Conservation (phyloP, 2,797 vertebrate genomes). For the Clarias fuscus region DNA sequence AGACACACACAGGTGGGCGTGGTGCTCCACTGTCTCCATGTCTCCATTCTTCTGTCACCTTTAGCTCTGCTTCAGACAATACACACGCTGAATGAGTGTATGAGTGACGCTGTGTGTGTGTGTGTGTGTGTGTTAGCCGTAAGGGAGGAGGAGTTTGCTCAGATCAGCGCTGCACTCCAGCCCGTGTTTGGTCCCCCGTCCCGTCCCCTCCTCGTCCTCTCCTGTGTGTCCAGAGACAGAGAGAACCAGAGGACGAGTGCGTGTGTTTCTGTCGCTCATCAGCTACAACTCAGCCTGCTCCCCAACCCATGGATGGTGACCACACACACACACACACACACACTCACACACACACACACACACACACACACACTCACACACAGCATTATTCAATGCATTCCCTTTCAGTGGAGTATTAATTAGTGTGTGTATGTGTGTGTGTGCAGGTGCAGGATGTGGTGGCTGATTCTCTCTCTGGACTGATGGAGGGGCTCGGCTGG, state of each 20-base stretch:
- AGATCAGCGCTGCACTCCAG: slow-evolving; percentile 81
- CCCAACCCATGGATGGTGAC: slow-evolving; percentile 89
- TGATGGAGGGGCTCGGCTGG: slow-evolving; percentile 87
- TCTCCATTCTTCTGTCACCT: background rate
- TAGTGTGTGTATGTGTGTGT: slow-evolving; percentile 50
- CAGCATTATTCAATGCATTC: too few species aligned
- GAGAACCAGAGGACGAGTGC: slow-evolving; percentile 69
- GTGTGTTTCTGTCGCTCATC: slow-evolving; percentile 86
- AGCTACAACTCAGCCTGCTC: slow-evolving; percentile 78
- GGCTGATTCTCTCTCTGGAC: slow-evolving; percentile 81
- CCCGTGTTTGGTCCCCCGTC: slow-evolving; percentile 69
- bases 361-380: background rate
- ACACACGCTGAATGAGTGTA: background rate
- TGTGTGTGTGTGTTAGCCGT: slow-evolving; percentile 32
- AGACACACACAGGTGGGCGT: slow-evolving; percentile 72
- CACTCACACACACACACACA: background rate
- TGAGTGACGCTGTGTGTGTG: slow-evolving; percentile 2
- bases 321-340: background rate
- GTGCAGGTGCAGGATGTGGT: slow-evolving; percentile 86
- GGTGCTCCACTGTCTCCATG: too few species aligned
- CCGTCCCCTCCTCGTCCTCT: slow-evolving; percentile 87
- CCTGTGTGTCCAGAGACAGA: slow-evolving; percentile 79
- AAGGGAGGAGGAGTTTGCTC: slow-evolving; percentile 77
- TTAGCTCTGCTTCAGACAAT: background rate
- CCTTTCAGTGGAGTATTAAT: too few species aligned